These are phyloP conservation scores for Neuroterus valhalla DNA, from an alignment of 1,140 invertebrate species.

Conservation along the genomic window DNA sequence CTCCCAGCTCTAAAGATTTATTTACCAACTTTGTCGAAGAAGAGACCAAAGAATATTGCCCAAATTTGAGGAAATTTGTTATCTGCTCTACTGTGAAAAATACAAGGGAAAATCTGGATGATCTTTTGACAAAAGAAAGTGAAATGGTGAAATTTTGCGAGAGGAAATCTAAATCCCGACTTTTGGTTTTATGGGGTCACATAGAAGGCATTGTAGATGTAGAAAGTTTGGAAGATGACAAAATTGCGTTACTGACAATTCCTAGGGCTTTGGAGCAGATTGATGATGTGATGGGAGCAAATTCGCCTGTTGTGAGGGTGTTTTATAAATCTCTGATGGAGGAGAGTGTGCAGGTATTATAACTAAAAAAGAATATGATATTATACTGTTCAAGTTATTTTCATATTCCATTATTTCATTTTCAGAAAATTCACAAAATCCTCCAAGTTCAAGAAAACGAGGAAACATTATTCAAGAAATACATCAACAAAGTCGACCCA, in stretches of 20 bases:
- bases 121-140: not conserved
- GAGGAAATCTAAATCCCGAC: not conserved
- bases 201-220: not conserved
- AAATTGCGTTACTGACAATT: constrained; percentile 2
- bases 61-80: constrained; percentile 40
- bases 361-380: not conserved
- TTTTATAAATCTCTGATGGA: not conserved
- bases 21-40: constrained; percentile 42
- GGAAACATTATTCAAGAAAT: not conserved
- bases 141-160: constrained; percentile 3
- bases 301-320: not conserved
- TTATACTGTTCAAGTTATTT: not conserved
- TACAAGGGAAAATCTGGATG: not conserved
- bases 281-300: not conserved
- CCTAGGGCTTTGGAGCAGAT: not conserved
- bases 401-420: not conserved
- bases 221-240: not conserved
- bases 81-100: constrained; percentile 37
- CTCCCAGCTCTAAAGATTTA: not conserved
- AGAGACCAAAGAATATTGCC: constrained; percentile 38
- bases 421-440: not conserved
- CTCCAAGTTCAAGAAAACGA: not conserved
- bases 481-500: constrained; percentile 22
- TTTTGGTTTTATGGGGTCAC: not conserved
- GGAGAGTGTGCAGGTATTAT: not conserved